Evolutionary conservation across 2,113 vertebrate genomes (phyloP), one percentile per base, ranked within the genome.

Genomic region (Vimba vimba): DNA sequence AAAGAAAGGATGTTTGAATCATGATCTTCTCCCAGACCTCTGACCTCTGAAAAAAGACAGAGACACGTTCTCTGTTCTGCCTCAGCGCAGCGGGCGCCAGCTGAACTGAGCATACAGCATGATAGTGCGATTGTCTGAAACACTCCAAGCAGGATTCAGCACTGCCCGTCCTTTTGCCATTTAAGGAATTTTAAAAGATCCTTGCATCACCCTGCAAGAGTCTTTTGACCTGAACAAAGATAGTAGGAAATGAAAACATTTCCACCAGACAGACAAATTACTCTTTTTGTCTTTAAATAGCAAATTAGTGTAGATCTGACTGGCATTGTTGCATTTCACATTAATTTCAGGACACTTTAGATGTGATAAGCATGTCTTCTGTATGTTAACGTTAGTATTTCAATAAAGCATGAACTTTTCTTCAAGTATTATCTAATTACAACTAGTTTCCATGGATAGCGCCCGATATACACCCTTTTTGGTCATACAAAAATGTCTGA

Each of bases 121-220:
- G 75, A 78, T 71, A 64, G 55, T 4, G 30, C 12, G 47, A 75
- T 43, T 83, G 83, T 87, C 57, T 74, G 74, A 79, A 74, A 83
- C 71, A 75, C 85, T 76, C 59, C 39, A 77, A 39, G 68, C 23
- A 3, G 43, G 82, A 86, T 84, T 84, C 50, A 33, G 59, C 76
- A 79, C 83, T 79, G 83, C 71, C 47, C 50, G 19, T 78, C 83
- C 75, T 81, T 83, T 89, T 79, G 75, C 88, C 88, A 87, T 89
- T 89, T 89, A 89, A 87, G 88, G 88, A 87, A 74, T 89, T 87
- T 83, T 83, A 47, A 82, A 74, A 47, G 79, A 87, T 69, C 74
- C 73, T 83, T 85, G 39, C 66, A 75, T 87, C 79, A 86, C 47
- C 66, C 60, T 66, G 83, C 60, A 45, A 6, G 66, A 85, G 79